Percentiles rank a stretch among this genome's conserved stretches.
phyloP scores from a whole-genome alignment of 2,113 vertebrate species.

The Epinephelus cyanopodus region DNA sequence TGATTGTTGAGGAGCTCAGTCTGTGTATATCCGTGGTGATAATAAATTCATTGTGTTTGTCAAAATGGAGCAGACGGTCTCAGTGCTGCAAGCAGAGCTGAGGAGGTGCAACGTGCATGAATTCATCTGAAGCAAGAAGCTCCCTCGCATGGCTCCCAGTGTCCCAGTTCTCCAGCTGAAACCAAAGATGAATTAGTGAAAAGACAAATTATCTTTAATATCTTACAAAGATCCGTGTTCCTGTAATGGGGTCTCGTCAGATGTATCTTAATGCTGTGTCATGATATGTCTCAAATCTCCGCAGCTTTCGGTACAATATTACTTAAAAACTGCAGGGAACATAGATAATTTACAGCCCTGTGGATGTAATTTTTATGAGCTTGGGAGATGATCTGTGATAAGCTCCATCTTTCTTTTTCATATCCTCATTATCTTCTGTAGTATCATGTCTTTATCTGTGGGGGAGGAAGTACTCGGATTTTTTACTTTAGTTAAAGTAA shows the following conservation, averaged over 20 bases:
- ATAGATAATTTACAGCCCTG: conserved; percentile 51
- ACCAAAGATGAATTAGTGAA: conserved; percentile 58
- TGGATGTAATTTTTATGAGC: conserved; percentile 54
- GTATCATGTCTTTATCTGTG: too few species aligned
- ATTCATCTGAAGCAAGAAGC: conserved; percentile 42
- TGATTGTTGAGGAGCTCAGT: conserved; percentile 35
- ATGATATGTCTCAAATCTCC: conserved; percentile 36
- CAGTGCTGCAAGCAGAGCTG: conserved; percentile 47
- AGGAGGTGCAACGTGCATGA: conserved; percentile 67
- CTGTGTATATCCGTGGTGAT: conserved; percentile 59
- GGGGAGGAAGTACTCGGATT: too few species aligned
- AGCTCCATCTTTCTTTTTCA: conserved; percentile 11
- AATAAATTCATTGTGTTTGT: conserved; percentile 77
- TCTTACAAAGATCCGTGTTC: conserved; percentile 29
- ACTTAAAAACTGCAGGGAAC: conserved; percentile 43
- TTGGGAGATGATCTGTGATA: conserved; percentile 19
- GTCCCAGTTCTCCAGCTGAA: conserved; percentile 43
- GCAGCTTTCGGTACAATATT: conserved; percentile 26
- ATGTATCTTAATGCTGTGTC: conserved; percentile 35
- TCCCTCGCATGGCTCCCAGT: conserved; percentile 17
- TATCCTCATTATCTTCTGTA: not conserved
- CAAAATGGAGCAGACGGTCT: conserved; percentile 70
- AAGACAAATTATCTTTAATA: conserved; percentile 65
- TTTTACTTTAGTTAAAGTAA: too few species aligned
- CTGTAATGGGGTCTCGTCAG: conserved; percentile 35